phyloP scores from a whole-genome alignment of 2,888 invertebrate genomes.

The Lampropteryx suffumata region DNA sequence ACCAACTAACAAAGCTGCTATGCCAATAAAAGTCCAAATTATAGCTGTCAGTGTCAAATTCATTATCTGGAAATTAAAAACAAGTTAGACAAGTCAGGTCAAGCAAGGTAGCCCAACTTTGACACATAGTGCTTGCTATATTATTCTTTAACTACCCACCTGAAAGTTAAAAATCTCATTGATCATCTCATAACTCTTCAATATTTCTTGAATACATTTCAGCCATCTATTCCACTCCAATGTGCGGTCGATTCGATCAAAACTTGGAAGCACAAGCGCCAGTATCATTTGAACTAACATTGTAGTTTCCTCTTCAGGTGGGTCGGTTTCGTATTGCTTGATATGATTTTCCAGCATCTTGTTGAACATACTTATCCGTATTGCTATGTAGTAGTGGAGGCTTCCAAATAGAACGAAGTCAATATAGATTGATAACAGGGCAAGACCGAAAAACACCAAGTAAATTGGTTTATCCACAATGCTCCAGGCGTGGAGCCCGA shows the following conservation, averaged over 20 bases:
- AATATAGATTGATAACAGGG: slow-evolving; percentile 36
- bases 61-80: slow-evolving; percentile 44
- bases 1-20: slow-evolving; percentile 39
- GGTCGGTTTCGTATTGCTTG: neutral
- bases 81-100: too few species aligned
- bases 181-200: slow-evolving; percentile 39
- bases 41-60: slow-evolving; percentile 36
- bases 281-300: slow-evolving; percentile 5
- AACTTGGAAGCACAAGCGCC: slow-evolving; percentile 13
- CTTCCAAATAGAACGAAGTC: slow-evolving; percentile 37
- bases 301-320: neutral
- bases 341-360: slow-evolving; percentile 28
- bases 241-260: neutral
- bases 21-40: slow-evolving; percentile 42
- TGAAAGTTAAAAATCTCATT: slow-evolving; percentile 40
- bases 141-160: slow-evolving; percentile 31
- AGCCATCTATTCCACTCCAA: slow-evolving; percentile 29
- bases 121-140: too few species aligned
- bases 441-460: too few species aligned
- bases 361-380: slow-evolving; percentile 40
- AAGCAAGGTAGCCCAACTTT: too few species aligned
- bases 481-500: too few species aligned
- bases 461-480: too few species aligned
- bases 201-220: slow-evolving; percentile 36
- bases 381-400: slow-evolving; percentile 38